Percentiles rank a stretch among this genome's conserved stretches.
Conservation (phyloP, 2,797 vertebrate species). For the Myotis pilosus region DNA sequence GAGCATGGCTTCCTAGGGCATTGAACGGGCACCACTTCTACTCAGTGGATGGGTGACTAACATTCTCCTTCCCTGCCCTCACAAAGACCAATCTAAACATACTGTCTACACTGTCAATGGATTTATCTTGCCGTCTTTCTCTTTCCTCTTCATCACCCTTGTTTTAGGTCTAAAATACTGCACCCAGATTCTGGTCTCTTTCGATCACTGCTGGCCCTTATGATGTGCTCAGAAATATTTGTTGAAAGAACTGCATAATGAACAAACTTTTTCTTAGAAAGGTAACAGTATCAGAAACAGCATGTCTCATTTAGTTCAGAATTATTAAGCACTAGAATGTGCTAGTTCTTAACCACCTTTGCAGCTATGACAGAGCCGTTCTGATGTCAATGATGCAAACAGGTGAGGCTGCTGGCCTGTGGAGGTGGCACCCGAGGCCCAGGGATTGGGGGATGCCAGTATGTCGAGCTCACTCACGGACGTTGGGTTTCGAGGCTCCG, state of each 20-base stretch:
- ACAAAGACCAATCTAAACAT: not conserved
- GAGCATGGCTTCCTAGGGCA: not conserved
- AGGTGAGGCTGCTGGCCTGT: not conserved
- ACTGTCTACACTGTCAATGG: accelerated
- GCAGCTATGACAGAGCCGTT: accelerated
- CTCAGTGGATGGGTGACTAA: not conserved
- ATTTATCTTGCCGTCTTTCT: not conserved
- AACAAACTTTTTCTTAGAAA: too few species aligned
- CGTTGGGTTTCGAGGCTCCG: not conserved
- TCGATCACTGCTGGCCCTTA: accelerated
- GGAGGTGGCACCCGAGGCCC: not conserved
- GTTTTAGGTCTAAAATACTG: not conserved
- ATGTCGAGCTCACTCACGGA: accelerated
- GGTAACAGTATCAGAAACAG: not conserved
- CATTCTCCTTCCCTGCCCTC: accelerated
- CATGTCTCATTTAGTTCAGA: not conserved
- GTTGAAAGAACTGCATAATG: not conserved
- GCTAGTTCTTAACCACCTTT: accelerated
- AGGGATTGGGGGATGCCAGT: not conserved
- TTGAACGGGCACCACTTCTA: accelerated
- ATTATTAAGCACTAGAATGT: not conserved
- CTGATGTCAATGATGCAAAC: accelerated
- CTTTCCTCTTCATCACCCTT: not conserved
- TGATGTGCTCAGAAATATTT: not conserved
- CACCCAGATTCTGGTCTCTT: too few species aligned